phyloP scores from a whole-genome alignment of 2,888 invertebrate species.

The Smittia sp. region DNA sequence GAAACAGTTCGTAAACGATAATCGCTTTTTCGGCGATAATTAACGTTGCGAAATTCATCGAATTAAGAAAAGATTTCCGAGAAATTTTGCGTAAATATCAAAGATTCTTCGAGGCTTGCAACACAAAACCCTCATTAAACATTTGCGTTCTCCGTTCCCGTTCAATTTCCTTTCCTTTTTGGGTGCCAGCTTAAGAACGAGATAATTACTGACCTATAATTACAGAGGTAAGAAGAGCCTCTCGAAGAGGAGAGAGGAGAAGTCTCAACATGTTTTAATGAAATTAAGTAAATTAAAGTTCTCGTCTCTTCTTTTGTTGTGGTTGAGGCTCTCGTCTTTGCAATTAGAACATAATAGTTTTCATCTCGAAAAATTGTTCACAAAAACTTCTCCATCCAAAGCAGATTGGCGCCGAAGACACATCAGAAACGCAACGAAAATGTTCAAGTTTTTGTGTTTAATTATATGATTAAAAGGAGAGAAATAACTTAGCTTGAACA shows the following conservation, averaged over 20 bases:
- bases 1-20: neutral
- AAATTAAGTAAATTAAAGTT: conserved; percentile 35
- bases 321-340: neutral
- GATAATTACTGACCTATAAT: conserved; percentile 39
- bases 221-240: neutral
- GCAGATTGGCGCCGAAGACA: conserved; percentile 36
- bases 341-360: conserved; percentile 39
- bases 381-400: neutral
- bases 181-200: conserved; percentile 19
- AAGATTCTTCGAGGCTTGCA: neutral
- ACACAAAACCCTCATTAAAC: neutral
- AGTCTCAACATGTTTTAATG: conserved; percentile 31
- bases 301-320: conserved; percentile 17
- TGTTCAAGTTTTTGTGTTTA: conserved; percentile 7
- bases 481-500: conserved; percentile 2
- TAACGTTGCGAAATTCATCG: neutral
- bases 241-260: neutral
- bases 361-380: neutral
- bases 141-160: neutral
- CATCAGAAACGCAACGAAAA: neutral
- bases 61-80: neutral
- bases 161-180: conserved; percentile 18
- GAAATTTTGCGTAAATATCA: neutral
- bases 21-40: neutral
- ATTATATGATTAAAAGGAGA: conserved; percentile 27